Base-by-base conservation (phyloP, 2,797 vertebrate species). In the Anguilla anguilla region DNA sequence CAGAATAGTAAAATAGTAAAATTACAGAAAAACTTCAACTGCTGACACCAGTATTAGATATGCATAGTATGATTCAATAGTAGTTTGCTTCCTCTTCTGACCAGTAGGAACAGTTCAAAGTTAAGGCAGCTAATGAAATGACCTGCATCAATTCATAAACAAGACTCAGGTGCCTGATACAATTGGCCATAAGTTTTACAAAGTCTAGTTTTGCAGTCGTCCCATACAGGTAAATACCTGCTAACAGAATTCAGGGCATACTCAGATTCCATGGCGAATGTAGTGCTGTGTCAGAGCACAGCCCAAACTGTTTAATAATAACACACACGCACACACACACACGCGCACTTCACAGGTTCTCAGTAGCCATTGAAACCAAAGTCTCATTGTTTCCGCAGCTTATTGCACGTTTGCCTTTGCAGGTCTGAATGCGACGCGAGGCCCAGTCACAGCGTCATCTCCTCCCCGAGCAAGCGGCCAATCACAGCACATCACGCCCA, bases 351-450 rank as follows among this genome's bases (percentile, higher is more conserved):
- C 43, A 77, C 49, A n/a, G 19, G 39, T 72, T 86, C 79, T n/a
- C 6, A 79, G 43, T 79, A 59, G 72, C 49, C 69, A 79, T 57
- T 77, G 86, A 77, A 81, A 86, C 69, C 46, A 72, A 53, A 79
- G 35, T 79, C 22, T 86, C 51, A 31, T 17, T 81, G 72, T 79
- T 79, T 81, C 77, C 51, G 4, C 72, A 57, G n/a, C 74, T 82
- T 82, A 64, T 4, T 74, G 82, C 86, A 86, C 53, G 15, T 81
- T 31, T 35, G 28, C 53, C 55, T 81, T 46, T 74, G 46, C 74
- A 82, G 3, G 61, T 59, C 31, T 7, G 53, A 59, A 81, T 46
- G 86, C 57, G 49, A 17, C 13, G n/a, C 9, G 43, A 25, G 28
- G 31, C 55, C 57, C 22, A 43, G 84, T 64, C 55, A 61, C 59